Evolutionary conservation across 2,797 vertebrate species (phyloP).

Genomic region (Erethizon dorsatum): DNA sequence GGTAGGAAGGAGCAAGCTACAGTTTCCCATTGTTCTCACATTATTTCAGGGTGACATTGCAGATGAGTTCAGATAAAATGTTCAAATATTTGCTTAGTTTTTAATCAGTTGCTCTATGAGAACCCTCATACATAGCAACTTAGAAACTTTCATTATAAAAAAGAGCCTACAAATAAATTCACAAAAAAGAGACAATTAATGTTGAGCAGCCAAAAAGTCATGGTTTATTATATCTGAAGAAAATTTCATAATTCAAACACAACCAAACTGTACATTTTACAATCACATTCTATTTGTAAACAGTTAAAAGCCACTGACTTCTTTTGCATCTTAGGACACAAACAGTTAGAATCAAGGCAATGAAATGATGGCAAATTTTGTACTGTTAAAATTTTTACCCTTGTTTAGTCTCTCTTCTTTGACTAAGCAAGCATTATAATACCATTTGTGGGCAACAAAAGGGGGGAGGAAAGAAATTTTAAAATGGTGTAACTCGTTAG

Average conservation of each 20-base stretch:
- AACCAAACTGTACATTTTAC: constrained; percentile 97
- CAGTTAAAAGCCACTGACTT: constrained; percentile 99
- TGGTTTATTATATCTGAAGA: constrained; percentile 95
- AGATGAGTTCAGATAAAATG: constrained; percentile 88
- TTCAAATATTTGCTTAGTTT: constrained; percentile 84
- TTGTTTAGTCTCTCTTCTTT: constrained; percentile 89
- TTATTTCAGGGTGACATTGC: constrained; percentile 85
- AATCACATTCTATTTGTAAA: constrained; percentile 99
- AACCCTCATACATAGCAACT: constrained; percentile 85
- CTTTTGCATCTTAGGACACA: constrained; percentile 98
- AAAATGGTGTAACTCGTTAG: constrained; percentile 92
- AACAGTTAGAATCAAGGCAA: constrained; percentile 99
- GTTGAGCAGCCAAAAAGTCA: constrained; percentile 94
- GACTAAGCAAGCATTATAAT: constrained; percentile 93
- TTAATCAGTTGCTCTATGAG: constrained; percentile 80
- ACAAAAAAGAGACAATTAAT: constrained; percentile 90
- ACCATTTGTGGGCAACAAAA: constrained; percentile 95
- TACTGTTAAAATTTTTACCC: constrained; percentile 94
- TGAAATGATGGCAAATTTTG: constrained; percentile 99
- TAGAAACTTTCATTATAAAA: constrained; percentile 89
- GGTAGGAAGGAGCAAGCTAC: constrained; percentile 88
- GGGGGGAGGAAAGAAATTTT: constrained; percentile 86
- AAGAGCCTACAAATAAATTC: constrained; percentile 91
- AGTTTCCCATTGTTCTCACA: constrained; percentile 86
- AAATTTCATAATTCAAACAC: constrained; percentile 96